Percentiles rank a stretch among this genome's conserved stretches.
Evolutionary conservation across 2,888 invertebrate species (phyloP).

Genomic region (Lasiommata megera): DNA sequence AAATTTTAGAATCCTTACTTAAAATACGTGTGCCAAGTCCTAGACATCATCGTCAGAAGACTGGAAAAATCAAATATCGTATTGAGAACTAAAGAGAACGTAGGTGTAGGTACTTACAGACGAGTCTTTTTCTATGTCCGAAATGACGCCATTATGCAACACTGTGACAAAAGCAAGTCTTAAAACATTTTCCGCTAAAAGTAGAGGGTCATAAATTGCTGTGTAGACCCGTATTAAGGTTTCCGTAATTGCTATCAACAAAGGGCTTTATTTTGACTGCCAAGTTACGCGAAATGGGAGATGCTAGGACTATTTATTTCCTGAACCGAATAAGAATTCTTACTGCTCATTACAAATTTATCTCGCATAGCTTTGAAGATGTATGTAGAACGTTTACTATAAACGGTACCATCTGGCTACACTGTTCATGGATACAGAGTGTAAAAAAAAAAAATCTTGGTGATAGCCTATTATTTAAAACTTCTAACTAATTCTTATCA

Average conservation of each 20-base stretch:
- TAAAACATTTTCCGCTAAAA: constrained; percentile 36
- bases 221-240: constrained; percentile 47
- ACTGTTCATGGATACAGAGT: neutral
- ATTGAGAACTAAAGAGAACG: too few species aligned
- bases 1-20: too few species aligned
- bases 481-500: too few species aligned
- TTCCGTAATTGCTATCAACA: constrained; percentile 55
- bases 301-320: constrained; percentile 48
- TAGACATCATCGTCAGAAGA: too few species aligned
- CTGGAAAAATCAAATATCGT: too few species aligned
- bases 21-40: too few species aligned
- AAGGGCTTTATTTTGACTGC: constrained; percentile 45
- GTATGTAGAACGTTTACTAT: neutral
- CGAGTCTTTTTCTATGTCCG: neutral
- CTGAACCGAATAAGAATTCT: constrained; percentile 54
- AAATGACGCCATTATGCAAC: constrained; percentile 5
- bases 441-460: too few species aligned
- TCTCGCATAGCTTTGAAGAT: constrained; percentile 51
- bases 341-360: constrained; percentile 57
- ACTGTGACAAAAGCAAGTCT: constrained; percentile 19
- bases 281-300: constrained; percentile 28
- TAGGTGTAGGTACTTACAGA: too few species aligned
- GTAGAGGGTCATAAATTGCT: constrained; percentile 49
- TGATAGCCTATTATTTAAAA: too few species aligned
- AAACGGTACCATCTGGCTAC: neutral